phyloP scores from a whole-genome alignment of 2,113 vertebrate genomes.

The Chloropsis cyanopogon region DNA sequence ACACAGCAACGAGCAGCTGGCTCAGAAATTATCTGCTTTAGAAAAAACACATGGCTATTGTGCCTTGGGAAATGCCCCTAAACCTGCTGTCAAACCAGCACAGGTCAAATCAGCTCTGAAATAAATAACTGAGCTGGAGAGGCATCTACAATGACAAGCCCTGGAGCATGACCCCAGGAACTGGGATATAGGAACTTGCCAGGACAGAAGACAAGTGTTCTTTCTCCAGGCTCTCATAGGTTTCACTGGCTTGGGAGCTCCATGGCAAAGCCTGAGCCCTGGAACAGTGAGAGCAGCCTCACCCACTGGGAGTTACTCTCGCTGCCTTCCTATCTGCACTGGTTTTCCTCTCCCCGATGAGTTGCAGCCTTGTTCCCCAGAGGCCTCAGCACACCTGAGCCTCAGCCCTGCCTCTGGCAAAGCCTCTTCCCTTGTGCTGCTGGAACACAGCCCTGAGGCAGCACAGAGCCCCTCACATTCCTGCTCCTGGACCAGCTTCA shows the following conservation, averaged over 20 bases:
- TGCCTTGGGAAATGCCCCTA: background rate
- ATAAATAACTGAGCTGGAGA: background rate
- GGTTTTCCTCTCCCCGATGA: background rate
- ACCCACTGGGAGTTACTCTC: rapidly evolving
- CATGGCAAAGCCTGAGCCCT: background rate
- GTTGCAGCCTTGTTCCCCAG: background rate
- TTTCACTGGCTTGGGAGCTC: background rate
- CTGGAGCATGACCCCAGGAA: background rate
- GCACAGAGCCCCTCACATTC: background rate
- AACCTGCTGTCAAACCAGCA: background rate
- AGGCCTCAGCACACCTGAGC: background rate
- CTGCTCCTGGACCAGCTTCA: background rate
- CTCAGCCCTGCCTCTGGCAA: background rate
- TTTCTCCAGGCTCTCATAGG: background rate
- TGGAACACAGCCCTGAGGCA: background rate
- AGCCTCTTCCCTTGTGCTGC: background rate
- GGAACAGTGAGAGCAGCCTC: background rate
- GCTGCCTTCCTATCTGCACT: background rate
- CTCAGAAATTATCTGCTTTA: background rate
- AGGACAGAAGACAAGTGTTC: background rate
- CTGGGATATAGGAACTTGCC: background rate
- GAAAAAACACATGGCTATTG: background rate
- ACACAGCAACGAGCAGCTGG: background rate
- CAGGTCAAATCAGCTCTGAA: background rate
- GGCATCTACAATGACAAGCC: background rate